Percentiles rank a stretch among this genome's conserved stretches.
Conservation (phyloP, 2,888 invertebrate species). For the Ametastegia equiseti region DNA sequence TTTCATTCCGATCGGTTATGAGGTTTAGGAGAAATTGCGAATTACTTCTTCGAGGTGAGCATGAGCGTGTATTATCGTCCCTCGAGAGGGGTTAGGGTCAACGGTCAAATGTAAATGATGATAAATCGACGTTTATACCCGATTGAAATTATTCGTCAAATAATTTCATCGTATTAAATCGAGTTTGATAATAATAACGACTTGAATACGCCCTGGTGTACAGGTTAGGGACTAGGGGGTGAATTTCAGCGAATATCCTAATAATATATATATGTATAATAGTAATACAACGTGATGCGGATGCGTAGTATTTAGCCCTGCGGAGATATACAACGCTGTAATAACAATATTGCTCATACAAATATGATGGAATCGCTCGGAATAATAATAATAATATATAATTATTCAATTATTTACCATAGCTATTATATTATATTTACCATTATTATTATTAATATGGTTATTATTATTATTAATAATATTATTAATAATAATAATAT, state of each 20-base stretch:
- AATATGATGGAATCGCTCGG: slow-evolving; percentile 55
- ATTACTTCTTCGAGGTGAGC: too few relatives aligned
- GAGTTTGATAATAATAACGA: background rate
- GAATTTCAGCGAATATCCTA: slow-evolving; percentile 1
- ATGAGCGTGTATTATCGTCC: too few relatives aligned
- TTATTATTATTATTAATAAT: background rate
- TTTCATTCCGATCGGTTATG: too few relatives aligned
- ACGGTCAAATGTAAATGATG: background rate
- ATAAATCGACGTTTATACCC: background rate
- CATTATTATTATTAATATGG: slow-evolving; percentile 11
- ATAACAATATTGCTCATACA: slow-evolving; percentile 64
- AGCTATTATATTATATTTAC: slow-evolving; percentile 18
- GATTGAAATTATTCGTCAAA: background rate
- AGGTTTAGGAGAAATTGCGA: background rate
- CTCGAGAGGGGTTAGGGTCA: background rate
- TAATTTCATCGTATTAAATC: background rate
- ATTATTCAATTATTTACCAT: slow-evolving; percentile 23
- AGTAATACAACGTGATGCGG: slow-evolving; percentile 19
- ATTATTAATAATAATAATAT: background rate
- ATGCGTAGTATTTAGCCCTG: slow-evolving; percentile 46
- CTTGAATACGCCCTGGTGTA: background rate
- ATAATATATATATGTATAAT: background rate
- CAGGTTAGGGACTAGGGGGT: background rate
- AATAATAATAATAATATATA: slow-evolving; percentile 38
- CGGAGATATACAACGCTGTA: slow-evolving; percentile 57